Evolutionary conservation across 2,888 invertebrate species (phyloP), one percentile per base, ranked within the genome.

Genomic region (Habroteleia sp.): DNA sequence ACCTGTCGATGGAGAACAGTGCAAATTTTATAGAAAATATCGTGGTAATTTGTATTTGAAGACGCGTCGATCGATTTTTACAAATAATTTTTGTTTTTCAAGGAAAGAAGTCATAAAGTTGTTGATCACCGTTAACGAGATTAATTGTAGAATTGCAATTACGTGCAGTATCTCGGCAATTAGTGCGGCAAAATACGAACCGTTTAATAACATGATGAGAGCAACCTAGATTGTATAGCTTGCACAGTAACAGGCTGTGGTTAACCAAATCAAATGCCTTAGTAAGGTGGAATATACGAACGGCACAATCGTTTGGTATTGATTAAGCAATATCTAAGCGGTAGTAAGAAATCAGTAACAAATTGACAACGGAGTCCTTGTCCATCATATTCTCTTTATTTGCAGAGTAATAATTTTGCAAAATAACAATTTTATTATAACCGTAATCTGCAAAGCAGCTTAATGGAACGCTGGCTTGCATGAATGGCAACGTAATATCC

Each of bases 151-250:
- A 25, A 44, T 58, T 14, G 27, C 52, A 4, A 37, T 35, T 65
- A 13, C 13, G 13, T 37, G 10, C 11, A 52, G 35, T 37, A 37
- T 14, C 37, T 56, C 39, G 48, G 42, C 35, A 50, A 58, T 68
- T 54, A 58, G 33, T 23, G 8, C 14, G 11, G 31, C 14, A 52
- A 52, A 65, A 65, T 65, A 13, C 23, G 27, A 35, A 50, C 10
- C 48, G 33, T 58, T 58, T 68, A 68, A 48, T 56, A 48, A 39
- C 48, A 33, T 16, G 58, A 68, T 58, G 20, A 13, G 58, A 66
- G 48, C 35, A 41, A 2, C 37, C 23, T 8, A 52, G 56, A 66
- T 46, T 31, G 46, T 56, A 31, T 23, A 46, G 37, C 14, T 48
- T 13, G 20, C 14, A 20, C 6, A 27, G 16, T 46, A 44, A 65